phyloP scores from a whole-genome alignment of 2,888 invertebrate species.

The Pardosa pseudoannulata region DNA sequence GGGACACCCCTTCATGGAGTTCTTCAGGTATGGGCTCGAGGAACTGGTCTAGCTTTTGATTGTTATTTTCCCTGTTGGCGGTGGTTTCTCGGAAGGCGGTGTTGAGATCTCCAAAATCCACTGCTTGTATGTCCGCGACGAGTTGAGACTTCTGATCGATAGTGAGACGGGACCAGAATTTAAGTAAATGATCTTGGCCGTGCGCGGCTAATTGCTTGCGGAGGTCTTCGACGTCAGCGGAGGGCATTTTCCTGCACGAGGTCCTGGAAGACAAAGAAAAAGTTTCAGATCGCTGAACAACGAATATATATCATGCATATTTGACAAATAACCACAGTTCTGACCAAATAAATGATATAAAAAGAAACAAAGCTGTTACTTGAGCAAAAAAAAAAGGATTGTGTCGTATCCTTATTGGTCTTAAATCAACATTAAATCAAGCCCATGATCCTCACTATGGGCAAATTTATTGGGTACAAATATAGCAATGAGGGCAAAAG shows the following conservation, averaged over 20 bases:
- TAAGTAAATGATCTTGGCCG: constrained; percentile 88
- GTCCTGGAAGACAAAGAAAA: constrained; percentile 51
- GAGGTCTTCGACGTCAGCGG: constrained; percentile 58
- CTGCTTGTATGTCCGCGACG: constrained; percentile 81
- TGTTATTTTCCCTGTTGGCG: constrained; percentile 79
- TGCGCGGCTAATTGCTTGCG: constrained; percentile 80
- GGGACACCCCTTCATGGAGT: constrained; percentile 85
- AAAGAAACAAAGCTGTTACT: too few species aligned
- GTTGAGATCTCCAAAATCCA: constrained; percentile 86
- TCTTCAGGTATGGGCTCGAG: constrained; percentile 87
- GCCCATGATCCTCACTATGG: too few species aligned
- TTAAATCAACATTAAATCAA: too few species aligned
- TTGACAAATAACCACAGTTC: too few species aligned
- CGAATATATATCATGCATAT: too few species aligned
- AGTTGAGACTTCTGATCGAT: constrained; percentile 81
- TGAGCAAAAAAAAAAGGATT: too few species aligned
- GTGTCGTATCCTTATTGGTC: too few species aligned
- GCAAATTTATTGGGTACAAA: too few species aligned
- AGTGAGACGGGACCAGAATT: constrained; percentile 86
- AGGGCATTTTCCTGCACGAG: constrained; percentile 63
- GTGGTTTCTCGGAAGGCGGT: constrained; percentile 83
- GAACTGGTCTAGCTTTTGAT: constrained; percentile 82
- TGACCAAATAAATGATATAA: too few species aligned
- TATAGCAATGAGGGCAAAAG: too few species aligned
- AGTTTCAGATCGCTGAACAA: too few species aligned